Conservation (phyloP, 2,797 vertebrate genomes). For the Coregonus ussuriensis region DNA sequence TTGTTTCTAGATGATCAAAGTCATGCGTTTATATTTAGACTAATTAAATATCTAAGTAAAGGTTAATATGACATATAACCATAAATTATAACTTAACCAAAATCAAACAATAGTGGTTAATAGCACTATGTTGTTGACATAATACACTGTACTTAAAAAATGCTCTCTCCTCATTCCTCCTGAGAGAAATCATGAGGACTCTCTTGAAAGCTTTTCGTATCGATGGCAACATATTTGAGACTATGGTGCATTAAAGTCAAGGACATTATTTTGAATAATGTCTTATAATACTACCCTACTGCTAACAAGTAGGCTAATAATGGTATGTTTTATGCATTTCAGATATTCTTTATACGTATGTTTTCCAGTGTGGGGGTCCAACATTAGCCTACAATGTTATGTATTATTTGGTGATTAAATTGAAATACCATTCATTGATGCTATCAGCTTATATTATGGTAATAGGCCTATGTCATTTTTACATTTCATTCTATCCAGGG, state of each 20-base stretch:
- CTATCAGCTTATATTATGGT: not conserved
- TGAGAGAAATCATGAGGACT: not conserved
- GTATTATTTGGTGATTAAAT: no score
- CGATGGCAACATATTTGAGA: not conserved
- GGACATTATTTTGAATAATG: not conserved
- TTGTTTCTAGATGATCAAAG: conserved; percentile 2
- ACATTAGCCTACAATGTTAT: not conserved
- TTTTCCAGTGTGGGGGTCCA: not conserved
- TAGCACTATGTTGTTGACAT: not conserved
- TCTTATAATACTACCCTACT: not conserved
- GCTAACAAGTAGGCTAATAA: not conserved
- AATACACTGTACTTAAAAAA: not conserved
- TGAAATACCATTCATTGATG: not conserved
- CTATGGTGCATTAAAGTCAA: not conserved
- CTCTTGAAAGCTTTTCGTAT: not conserved
- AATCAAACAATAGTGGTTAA: not conserved
- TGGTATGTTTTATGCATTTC: not conserved
- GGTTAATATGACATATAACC: not conserved
- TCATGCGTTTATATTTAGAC: not conserved
- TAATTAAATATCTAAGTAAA: not conserved
- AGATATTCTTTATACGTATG: not conserved
- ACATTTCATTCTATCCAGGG: not conserved
- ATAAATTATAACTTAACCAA: not conserved
- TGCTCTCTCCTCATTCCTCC: not conserved
- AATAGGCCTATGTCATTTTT: not conserved